Percentiles rank a stretch among this genome's conserved stretches.
These are phyloP conservation scores for Apamea anceps DNA, from an alignment of 2,888 invertebrate genomes.

Conservation along the genomic window DNA sequence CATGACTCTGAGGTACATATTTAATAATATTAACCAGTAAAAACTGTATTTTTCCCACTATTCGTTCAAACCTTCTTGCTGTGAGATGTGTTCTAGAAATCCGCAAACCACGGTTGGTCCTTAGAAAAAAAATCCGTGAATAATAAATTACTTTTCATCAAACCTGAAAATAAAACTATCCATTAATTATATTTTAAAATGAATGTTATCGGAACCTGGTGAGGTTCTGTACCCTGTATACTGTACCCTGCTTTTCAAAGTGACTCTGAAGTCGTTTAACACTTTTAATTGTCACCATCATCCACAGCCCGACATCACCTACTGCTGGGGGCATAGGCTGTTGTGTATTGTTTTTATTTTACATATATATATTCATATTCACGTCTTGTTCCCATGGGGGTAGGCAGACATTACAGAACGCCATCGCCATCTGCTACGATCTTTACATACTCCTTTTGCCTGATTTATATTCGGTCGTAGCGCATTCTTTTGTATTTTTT, in stretches of 20 bases:
- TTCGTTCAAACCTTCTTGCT: not conserved
- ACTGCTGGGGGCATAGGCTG: not conserved
- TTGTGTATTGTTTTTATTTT: not conserved
- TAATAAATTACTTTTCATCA: not conserved
- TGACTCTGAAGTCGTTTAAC: not conserved
- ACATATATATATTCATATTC: not conserved
- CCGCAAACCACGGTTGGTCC: not conserved
- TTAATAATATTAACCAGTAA: not conserved
- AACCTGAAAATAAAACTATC: not conserved
- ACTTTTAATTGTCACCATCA: not conserved
- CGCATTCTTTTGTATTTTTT: too few relatives aligned
- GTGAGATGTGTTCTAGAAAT: not conserved
- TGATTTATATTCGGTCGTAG: too few relatives aligned
- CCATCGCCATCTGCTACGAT: not conserved
- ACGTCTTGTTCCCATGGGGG: not conserved
- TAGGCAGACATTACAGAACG: not conserved
- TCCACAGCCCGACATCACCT: not conserved
- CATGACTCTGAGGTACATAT: not conserved
- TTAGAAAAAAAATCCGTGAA: not conserved
- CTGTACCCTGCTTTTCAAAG: too few relatives aligned
- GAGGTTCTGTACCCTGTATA: not conserved
- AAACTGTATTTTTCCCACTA: not conserved
- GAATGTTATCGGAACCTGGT: too few relatives aligned
- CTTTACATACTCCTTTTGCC: not conserved
- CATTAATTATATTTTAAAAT: not conserved